These are phyloP conservation scores for Macquaria australasica DNA, from an alignment of 2,113 vertebrate genomes.

Conservation along the genomic window DNA sequence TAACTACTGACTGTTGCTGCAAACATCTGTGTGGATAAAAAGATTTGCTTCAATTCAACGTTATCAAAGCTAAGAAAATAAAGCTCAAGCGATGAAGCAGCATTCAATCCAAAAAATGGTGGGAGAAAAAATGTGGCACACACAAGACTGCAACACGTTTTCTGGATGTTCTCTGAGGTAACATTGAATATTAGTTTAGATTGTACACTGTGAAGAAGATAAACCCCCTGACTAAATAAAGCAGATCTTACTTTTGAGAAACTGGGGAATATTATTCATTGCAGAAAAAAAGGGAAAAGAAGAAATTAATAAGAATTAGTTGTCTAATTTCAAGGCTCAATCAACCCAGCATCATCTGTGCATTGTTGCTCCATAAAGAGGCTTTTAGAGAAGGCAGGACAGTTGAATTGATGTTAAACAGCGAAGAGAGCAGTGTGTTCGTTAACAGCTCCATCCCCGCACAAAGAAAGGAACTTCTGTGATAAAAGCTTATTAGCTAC, in stretches of 20 bases:
- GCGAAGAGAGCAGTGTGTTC: slow-evolving; percentile 1
- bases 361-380: slow-evolving; percentile 40
- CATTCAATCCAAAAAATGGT: slow-evolving; percentile 31
- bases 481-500: slow-evolving; percentile 72
- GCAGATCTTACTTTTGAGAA: slow-evolving; percentile 10
- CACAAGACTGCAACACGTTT: slow-evolving; percentile 20
- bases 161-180: slow-evolving; percentile 18
- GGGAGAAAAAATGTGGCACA: neutral
- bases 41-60: slow-evolving; percentile 52
- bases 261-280: slow-evolving; percentile 5
- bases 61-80: slow-evolving; percentile 68
- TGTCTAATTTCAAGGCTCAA: slow-evolving; percentile 47
- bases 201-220: slow-evolving; percentile 20
- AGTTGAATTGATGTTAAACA: slow-evolving; percentile 35
- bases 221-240: slow-evolving; percentile 11
- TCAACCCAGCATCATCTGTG: slow-evolving; percentile 42
- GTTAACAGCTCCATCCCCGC: slow-evolving; percentile 44
- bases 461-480: slow-evolving; percentile 58
- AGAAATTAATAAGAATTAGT: slow-evolving; percentile 38
- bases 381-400: slow-evolving; percentile 44
- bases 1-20: slow-evolving; percentile 67
- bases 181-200: neutral
- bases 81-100: slow-evolving; percentile 28
- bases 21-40: slow-evolving; percentile 77
- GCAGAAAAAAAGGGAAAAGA: slow-evolving; percentile 11